Percentiles rank a stretch among this genome's conserved stretches.
These are phyloP conservation scores for Drosophila burlai DNA, from an alignment of 1,140 invertebrate genomes.

Conservation along the genomic window DNA sequence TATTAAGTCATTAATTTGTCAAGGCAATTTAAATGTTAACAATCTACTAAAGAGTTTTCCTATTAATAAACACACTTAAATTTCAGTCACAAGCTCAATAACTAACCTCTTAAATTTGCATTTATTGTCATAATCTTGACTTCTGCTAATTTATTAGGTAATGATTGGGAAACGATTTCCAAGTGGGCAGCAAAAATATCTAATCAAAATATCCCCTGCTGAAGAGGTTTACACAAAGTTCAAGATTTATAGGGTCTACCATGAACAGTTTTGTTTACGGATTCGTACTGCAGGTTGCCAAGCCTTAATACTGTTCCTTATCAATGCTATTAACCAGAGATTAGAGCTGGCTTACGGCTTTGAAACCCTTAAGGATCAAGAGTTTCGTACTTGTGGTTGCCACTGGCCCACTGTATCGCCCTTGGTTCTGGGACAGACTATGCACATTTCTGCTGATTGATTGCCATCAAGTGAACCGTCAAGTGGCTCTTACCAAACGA, in stretches of 20 bases:
- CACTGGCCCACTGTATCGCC: background rate
- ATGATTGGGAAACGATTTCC: slow-evolving; percentile 33
- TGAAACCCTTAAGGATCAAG: slow-evolving; percentile 21
- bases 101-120: slow-evolving; percentile 38
- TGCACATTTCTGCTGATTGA: slow-evolving; percentile 9
- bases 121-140: slow-evolving; percentile 29
- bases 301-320: background rate
- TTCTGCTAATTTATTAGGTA: slow-evolving; percentile 53
- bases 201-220: slow-evolving; percentile 48
- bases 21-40: background rate
- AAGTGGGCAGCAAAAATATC: slow-evolving; percentile 41
- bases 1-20: background rate
- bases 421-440: slow-evolving; percentile 27
- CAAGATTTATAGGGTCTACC: slow-evolving; percentile 44
- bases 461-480: slow-evolving; percentile 18
- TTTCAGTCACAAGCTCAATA: slow-evolving; percentile 6
- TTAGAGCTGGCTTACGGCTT: slow-evolving; percentile 27
- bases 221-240: slow-evolving; percentile 23
- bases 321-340: slow-evolving; percentile 35
- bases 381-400: slow-evolving; percentile 23
- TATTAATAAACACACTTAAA: too few species aligned
- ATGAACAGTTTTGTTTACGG: slow-evolving; percentile 47
- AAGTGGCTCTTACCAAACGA: slow-evolving; percentile 32
- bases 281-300: slow-evolving; percentile 13
- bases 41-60: background rate